Evolutionary conservation across 2,888 invertebrate genomes (phyloP), one percentile per base, ranked within the genome.

Genomic region (Eumacrocentrus americanus): DNA sequence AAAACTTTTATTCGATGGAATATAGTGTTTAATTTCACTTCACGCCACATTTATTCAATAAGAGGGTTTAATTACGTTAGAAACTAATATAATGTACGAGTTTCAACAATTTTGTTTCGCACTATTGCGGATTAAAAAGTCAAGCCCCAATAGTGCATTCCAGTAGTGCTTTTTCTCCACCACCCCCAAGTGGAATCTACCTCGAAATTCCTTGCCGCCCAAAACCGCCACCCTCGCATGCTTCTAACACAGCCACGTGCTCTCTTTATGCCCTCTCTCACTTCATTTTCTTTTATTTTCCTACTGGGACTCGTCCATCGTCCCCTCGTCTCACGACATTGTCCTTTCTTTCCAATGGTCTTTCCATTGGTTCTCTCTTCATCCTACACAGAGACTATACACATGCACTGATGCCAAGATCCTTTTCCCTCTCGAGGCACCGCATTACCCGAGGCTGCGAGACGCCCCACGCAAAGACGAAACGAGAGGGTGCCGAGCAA

Each of bases 401-500:
- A 46, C 16, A 42, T 42, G 12, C 23, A 55, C 34, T n/a, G n/a
- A 46, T 20, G 22, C 20, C 46, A 56, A 56, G 55, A 47, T 25
- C 48, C n/a, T 42, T 42, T 37, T 55, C 34, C 9, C 38, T 34
- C 47, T 56, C n/a, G n/a, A n/a, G n/a, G n/a, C n/a, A n/a, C n/a
- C n/a, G n/a, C n/a, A n/a, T n/a, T n/a, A n/a, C n/a, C n/a, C n/a
- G n/a, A n/a, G n/a, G n/a, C 29, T n/a, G 51, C 47, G 23, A 60
- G 25, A 25, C 52, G 58, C 61, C 62, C 66, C 61, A 56, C 59
- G 60, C 38, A 55, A 51, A 55, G 60, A 60, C 52, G 60, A 65
- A 65, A 71, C 65, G 71, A 69, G 64, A 66, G 62, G 60, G 68
- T 61, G 56, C 65, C 38, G 57, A 70, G 75, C 77, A 78, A 78